Percentiles rank a stretch among this genome's conserved stretches.
Evolutionary conservation across 2,113 vertebrate genomes (phyloP).

Genomic region (Mesoclemmys tuberculata): DNA sequence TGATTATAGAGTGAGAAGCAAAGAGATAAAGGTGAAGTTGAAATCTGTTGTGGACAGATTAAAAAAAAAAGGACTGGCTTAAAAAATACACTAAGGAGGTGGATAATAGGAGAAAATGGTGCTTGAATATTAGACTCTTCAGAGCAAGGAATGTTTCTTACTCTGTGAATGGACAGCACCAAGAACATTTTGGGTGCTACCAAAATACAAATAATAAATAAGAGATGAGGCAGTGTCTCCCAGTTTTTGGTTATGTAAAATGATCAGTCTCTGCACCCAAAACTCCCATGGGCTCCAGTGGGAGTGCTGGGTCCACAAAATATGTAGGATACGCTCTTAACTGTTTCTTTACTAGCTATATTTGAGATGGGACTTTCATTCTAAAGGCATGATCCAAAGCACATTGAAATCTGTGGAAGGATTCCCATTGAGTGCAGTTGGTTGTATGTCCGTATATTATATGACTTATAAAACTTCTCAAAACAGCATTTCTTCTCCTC

Average conservation of each 20-base stretch:
- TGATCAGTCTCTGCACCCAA: fast-evolving
- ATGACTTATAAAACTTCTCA: neutral
- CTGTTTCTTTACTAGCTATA: fast-evolving
- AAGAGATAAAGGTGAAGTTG: neutral
- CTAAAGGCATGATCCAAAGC: fast-evolving
- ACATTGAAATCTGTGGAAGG: fast-evolving
- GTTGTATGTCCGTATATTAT: fast-evolving
- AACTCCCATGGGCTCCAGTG: neutral
- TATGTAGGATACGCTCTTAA: neutral
- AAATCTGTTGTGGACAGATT: neutral
- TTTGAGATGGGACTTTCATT: neutral
- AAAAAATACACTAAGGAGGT: neutral
- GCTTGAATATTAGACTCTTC: neutral
- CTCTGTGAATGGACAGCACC: fast-evolving
- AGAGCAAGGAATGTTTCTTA: neutral
- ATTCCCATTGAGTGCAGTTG: neutral
- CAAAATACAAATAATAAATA: neutral
- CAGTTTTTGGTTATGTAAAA: neutral
- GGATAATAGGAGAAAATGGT: neutral
- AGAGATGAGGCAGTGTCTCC: neutral
- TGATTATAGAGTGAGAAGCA: neutral
- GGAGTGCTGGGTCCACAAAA: fast-evolving
- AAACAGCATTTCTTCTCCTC: neutral
- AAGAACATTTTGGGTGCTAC: neutral
- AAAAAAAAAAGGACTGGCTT: neutral